These are phyloP conservation scores for Panthera tigris DNA, from an alignment of 2,113 vertebrate species.

Conservation along the genomic window DNA sequence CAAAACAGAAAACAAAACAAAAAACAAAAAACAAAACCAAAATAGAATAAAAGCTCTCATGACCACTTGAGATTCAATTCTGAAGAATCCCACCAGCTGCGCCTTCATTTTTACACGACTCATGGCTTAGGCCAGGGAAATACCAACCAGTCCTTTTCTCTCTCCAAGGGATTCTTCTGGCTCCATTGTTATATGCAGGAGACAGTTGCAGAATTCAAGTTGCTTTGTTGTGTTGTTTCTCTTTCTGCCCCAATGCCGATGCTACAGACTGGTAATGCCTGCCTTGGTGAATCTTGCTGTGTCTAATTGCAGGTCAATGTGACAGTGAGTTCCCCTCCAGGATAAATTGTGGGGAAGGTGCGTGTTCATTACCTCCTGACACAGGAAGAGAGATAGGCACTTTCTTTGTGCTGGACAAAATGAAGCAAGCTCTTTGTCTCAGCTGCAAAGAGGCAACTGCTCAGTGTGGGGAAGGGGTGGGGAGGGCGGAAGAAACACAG, in stretches of 20 bases:
- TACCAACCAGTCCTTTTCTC: neutral
- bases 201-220: neutral
- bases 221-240: neutral
- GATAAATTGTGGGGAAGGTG: neutral
- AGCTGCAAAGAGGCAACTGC: neutral
- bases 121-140: neutral
- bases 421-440: neutral
- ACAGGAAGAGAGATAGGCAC: neutral
- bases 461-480: neutral
- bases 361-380: neutral
- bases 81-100: neutral
- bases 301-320: neutral
- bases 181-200: neutral
- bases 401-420: neutral
- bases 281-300: neutral
- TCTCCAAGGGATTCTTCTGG: neutral
- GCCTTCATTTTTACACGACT: neutral
- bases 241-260: neutral
- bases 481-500: neutral
- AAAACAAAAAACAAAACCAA: neutral
- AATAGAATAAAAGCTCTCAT: neutral
- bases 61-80: neutral
- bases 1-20: no score
- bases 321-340: rapidly evolving
- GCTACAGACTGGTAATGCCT: neutral